Base-by-base conservation (phyloP, 1,140 invertebrate genomes). In the Rhyzopertha dominica region DNA sequence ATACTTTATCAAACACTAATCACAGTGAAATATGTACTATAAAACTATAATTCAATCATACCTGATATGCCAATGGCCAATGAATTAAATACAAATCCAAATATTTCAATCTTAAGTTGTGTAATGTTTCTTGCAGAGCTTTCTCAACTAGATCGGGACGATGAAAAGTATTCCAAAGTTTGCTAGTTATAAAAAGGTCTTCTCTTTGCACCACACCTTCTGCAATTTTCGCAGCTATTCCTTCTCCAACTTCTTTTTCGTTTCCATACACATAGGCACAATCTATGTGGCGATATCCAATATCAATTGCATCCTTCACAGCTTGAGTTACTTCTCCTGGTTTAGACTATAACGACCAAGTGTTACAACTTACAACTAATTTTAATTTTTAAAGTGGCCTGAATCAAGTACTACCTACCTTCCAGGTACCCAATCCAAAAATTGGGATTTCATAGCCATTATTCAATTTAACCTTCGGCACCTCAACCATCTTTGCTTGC, bases 161-260 rank as follows among this genome's bases (percentile, higher is more conserved):
- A 59, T 84, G 80, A 59, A 72, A 79, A 0, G 78, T 82, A 53
- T 78, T 79, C 80, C 80, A 83, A 36, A 85, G 58, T 65, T 85
- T 85, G 49, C 81, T 84, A 3, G 75, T 78, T 8, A 79, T 66
- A 34, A 75, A 79, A 1, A 90, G 70, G 59, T 88, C 87, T 35
- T 75, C 67, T 38, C 81, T 70, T 52, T 78, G 82, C 10, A 90
- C 73, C 1, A 74, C 66, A 25, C 84, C 86, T 52, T 87, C 77
- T 1, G 69, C 67, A 34, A 95, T 76, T 59, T 85, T 81, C 12
- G 80, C 76, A 19, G 77, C 71, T 3, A 96, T 72, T 0, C 79
- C 90, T 45, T 69, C 69, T 1, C 91, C 92, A n/a, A 96, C 79
- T 71, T 91, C 87, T 30, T 77, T 75, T 64, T 96, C 90, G 69